Base-by-base conservation (phyloP, 2,888 invertebrate genomes). In the Notocelia uddmanniana region DNA sequence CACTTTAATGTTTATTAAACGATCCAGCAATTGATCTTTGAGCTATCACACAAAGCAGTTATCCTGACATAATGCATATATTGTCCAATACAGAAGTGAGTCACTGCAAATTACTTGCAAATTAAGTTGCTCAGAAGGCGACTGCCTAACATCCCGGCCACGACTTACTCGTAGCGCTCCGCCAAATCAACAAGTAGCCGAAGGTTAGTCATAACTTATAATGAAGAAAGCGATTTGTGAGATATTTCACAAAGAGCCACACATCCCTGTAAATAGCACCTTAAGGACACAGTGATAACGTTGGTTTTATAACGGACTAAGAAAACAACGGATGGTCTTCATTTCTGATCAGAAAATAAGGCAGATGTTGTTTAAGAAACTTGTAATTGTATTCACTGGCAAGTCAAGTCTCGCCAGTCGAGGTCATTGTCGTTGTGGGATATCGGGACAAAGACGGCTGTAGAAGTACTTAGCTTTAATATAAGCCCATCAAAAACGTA, bases 271-370 rank as follows among this genome's bases (percentile, higher is more conserved):
- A 31, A 18, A 62, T 11, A 11, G 26, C 8, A 18, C 45, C 18
- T 48, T 62, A 18, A 8, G n/a, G 11, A 10, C 8, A 13, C 9
- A n/a, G 18, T 15, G 5, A 19, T 18, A 26, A 26, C 26, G 19
- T 45, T 31, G 19, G 9, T 55, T 67, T 67, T 55, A 26, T 57
- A 45, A 45, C 26, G 23, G 23, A 55, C 11, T 26, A 19, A 1
- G n/a, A 8, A 37, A 55, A 26, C 37, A n/a, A 41, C 34, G 66
- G 54, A 18, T 45, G 66, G 45, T 31, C 66, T 45, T 11, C 41
- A 6, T 10, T 18, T 11, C 3, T 9, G 31, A 19, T 37, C 19
- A 19, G 50, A 31, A 19, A 31, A 54, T 11, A 52, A 34, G 18
- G 11, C 18, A 18, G 34, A 18, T 19, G 18, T 11, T 5, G 31